phyloP scores from a whole-genome alignment of 2,888 invertebrate genomes.

The Holacanthella duospinosa region DNA sequence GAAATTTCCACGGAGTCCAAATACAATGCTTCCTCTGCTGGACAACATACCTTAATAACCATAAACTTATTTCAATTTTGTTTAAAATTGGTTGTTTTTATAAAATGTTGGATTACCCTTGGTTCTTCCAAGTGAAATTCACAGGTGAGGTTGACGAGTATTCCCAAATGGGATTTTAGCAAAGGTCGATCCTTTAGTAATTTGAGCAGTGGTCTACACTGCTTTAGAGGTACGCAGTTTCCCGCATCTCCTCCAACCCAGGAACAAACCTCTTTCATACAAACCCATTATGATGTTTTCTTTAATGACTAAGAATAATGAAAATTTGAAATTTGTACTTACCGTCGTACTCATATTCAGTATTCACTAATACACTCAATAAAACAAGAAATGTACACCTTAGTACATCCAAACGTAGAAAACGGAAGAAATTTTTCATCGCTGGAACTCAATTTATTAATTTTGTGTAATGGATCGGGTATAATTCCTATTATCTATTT shows the following conservation, averaged over 20 bases:
- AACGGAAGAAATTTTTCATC: too few relatives aligned
- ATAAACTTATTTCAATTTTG: background rate
- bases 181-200: constrained; percentile 21
- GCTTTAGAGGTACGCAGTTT: constrained; percentile 19
- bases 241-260: constrained; percentile 7
- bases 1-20: background rate
- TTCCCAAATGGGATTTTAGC: constrained; percentile 18
- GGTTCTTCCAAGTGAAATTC: constrained; percentile 21
- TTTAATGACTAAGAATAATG: too few relatives aligned
- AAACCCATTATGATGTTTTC: too few relatives aligned
- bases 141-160: constrained; percentile 25
- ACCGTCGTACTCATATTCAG: too few relatives aligned
- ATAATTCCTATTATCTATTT: too few relatives aligned
- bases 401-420: too few relatives aligned
- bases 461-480: too few relatives aligned
- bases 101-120: constrained; percentile 13
- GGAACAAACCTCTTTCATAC: background rate
- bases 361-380: too few relatives aligned
- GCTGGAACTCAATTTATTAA: too few relatives aligned
- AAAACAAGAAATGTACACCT: too few relatives aligned
- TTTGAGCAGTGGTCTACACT: constrained; percentile 17
- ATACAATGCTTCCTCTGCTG: background rate
- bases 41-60: background rate
- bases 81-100: background rate
- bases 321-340: too few relatives aligned